phyloP scores from a whole-genome alignment of 1,140 invertebrate genomes.

The Pogonomyrmex californicus region DNA sequence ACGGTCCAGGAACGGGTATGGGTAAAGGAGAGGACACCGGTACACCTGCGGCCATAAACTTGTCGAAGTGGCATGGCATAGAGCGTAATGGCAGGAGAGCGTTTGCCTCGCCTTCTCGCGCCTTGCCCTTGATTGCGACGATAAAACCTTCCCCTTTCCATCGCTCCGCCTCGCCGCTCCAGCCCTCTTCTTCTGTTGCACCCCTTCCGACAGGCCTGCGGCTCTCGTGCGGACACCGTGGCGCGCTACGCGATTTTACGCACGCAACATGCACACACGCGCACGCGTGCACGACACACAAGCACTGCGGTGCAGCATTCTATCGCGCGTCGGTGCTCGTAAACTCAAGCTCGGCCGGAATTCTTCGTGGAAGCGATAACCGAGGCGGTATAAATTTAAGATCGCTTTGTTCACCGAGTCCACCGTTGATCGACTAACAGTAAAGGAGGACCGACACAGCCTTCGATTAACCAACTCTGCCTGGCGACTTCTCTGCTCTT shows the following conservation, averaged over 20 bases:
- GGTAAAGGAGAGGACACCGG: constrained; percentile 28
- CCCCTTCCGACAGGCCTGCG: constrained; percentile 9
- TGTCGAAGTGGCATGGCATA: constrained; percentile 65
- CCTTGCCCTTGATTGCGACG: constrained; percentile 75
- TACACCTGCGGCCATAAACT: constrained; percentile 77
- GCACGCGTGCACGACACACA: constrained; percentile 36
- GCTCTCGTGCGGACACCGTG: background rate
- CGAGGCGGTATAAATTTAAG: constrained; percentile 50
- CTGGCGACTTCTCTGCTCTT: background rate
- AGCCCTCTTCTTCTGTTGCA: background rate
- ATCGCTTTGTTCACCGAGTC: constrained; percentile 32
- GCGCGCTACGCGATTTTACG: constrained; percentile 35
- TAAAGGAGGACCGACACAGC: background rate
- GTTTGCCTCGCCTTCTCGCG: constrained; percentile 64
- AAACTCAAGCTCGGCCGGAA: constrained; percentile 42
- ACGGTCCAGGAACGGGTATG: background rate
- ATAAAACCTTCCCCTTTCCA: constrained; percentile 52
- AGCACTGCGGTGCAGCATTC: constrained; percentile 55
- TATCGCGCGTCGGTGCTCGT: constrained; percentile 62
- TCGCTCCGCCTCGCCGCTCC: background rate
- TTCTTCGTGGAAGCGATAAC: constrained; percentile 53
- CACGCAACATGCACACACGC: constrained; percentile 20
- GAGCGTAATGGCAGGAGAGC: constrained; percentile 68
- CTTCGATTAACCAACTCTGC: constrained; percentile 20
- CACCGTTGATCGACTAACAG: constrained; percentile 47